Evolutionary conservation across 2,888 invertebrate genomes (phyloP).

Genomic region (Parnassius smintheus): DNA sequence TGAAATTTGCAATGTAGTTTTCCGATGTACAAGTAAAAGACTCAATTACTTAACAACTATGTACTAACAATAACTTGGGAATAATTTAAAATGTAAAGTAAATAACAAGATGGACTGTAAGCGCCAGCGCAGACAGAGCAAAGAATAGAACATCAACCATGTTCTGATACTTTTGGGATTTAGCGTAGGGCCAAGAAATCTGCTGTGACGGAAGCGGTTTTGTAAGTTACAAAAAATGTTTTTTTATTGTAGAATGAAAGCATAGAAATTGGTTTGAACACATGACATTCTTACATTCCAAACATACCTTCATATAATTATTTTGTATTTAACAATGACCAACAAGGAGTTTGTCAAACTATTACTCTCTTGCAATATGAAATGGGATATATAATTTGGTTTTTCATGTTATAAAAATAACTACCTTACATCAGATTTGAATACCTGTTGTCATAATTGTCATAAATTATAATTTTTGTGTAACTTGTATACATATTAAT

Average conservation of each 20-base stretch:
- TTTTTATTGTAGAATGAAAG: not conserved
- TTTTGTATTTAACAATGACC: too few species aligned
- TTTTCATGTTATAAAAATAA: too few species aligned
- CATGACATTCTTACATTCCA: too few species aligned
- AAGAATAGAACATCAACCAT: slow-evolving; percentile 27
- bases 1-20: not conserved
- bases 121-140: slow-evolving; percentile 14
- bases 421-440: not conserved
- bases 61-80: slow-evolving; percentile 9
- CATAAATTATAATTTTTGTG: slow-evolving; percentile 4
- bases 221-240: not conserved
- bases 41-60: slow-evolving; percentile 8
- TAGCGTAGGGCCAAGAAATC: slow-evolving; percentile 29
- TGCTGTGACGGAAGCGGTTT: slow-evolving; percentile 7
- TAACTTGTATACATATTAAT: not conserved
- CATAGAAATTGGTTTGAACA: too few species aligned
- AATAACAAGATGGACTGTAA: slow-evolving; percentile 19
- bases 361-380: too few species aligned
- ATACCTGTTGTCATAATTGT: slow-evolving; percentile 4
- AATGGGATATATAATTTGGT: too few species aligned
- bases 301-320: too few species aligned
- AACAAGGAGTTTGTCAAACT: too few species aligned
- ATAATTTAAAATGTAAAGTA: slow-evolving; percentile 13
- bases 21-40: not conserved
- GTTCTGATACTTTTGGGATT: slow-evolving; percentile 29